These are phyloP conservation scores for Crotalus viridis DNA, from an alignment of 2,113 vertebrate genomes.

Conservation along the genomic window DNA sequence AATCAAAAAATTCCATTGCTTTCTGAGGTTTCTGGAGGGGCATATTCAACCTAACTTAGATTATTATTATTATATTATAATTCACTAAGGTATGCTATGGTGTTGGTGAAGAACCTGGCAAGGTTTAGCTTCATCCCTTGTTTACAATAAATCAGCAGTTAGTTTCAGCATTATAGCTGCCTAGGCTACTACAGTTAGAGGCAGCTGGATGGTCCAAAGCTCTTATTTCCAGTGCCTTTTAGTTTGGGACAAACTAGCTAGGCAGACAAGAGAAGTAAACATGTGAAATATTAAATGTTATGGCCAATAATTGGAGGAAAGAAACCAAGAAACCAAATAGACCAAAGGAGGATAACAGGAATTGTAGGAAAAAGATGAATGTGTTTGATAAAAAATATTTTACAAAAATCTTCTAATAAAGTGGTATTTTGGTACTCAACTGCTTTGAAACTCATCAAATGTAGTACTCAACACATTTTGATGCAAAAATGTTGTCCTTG, in stretches of 20 bases:
- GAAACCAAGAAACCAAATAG: not conserved
- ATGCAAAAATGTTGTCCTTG: too few species aligned
- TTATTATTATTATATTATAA: not conserved
- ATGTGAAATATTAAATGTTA: not conserved
- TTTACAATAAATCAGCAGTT: not conserved
- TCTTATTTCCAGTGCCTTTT: not conserved
- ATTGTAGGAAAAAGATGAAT: not conserved
- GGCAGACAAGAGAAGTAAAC: not conserved
- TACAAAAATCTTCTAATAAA: not conserved
- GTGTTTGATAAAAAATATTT: not conserved
- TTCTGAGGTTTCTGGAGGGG: not conserved
- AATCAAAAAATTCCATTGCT: not conserved
- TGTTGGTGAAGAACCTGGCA: not conserved
- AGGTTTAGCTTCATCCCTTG: not conserved
- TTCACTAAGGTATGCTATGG: not conserved
- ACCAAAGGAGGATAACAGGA: not conserved
- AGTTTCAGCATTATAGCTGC: not conserved
- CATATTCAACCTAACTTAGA: not conserved
- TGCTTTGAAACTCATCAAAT: not conserved
- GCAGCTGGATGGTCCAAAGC: not conserved
- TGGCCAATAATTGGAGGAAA: not conserved
- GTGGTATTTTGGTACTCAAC: not conserved
- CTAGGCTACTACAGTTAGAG: not conserved
- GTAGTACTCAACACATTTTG: not conserved
- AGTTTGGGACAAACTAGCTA: not conserved